phyloP scores from a whole-genome alignment of 2,113 vertebrate genomes.

The Muntiacus reevesi region DNA sequence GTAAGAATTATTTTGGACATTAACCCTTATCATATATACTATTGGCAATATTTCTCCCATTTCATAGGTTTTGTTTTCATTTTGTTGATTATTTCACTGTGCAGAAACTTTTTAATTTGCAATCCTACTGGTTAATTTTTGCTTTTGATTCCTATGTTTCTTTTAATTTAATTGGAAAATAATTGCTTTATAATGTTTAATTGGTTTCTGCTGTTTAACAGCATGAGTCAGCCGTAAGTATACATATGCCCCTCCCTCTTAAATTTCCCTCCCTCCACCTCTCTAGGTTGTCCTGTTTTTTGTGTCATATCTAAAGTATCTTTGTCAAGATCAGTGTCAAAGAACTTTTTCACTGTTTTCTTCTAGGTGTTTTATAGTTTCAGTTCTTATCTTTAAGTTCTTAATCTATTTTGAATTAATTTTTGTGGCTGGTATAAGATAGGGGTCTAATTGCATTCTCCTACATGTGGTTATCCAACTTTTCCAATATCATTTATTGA shows the following conservation, averaged over 20 bases:
- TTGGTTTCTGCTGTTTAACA: neutral
- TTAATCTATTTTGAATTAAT: neutral
- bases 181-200: neutral
- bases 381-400: neutral
- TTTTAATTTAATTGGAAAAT: neutral
- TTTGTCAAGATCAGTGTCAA: neutral
- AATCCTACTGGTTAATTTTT: neutral
- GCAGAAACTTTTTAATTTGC: neutral
- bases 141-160: neutral
- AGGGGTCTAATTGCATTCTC: neutral
- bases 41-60: neutral
- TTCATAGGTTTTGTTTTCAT: neutral
- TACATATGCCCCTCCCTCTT: neutral
- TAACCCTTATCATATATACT: neutral
- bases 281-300: neutral
- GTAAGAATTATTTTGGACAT: neutral
- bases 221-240: neutral
- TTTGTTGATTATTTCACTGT: neutral
- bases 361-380: neutral
- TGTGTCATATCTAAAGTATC: neutral
- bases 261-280: neutral
- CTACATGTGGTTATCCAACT: neutral
- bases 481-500: neutral
- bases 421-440: neutral
- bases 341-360: neutral